Evolutionary conservation across 92 coral and sea anemone genomes (phyloP).

Genomic region (Umimayanthus chanpuru): DNA sequence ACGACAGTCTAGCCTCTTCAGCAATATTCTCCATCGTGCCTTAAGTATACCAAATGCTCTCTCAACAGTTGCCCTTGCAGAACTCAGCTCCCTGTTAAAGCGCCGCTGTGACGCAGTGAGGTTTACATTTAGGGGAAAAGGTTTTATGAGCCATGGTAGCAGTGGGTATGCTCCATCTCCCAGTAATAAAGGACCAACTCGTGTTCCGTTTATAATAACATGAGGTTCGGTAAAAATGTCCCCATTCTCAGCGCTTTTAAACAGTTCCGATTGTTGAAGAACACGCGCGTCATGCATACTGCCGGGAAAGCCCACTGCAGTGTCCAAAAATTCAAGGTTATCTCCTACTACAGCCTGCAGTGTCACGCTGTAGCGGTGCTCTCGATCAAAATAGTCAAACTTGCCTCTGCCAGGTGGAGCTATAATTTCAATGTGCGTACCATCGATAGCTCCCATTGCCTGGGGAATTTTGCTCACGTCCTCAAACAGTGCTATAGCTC

Average conservation of each 20-base stretch:
- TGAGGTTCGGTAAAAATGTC: constrained; percentile 46
- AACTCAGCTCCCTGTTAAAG: neutral
- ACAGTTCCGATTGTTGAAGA: constrained; percentile 29
- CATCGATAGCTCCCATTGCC: constrained; percentile 11
- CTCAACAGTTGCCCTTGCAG: neutral
- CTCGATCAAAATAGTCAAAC: constrained; percentile 49
- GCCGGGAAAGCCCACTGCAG: constrained; percentile 62
- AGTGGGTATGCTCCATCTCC: constrained; percentile 55
- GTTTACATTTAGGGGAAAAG: too few relatives aligned
- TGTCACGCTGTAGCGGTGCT: constrained; percentile 53
- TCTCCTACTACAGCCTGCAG: constrained; percentile 66
- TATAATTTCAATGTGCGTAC: constrained; percentile 49
- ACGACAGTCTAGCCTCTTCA: constrained; percentile 37
- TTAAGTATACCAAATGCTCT: constrained; percentile 48
- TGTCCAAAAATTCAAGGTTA: constrained; percentile 49
- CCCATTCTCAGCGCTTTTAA: constrained; percentile 40
- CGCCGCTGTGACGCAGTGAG: neutral
- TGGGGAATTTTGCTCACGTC: too few relatives aligned
- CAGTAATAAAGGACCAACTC: constrained; percentile 41
- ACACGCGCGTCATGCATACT: constrained; percentile 67
- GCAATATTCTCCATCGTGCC: constrained; percentile 6
- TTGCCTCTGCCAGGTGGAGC: constrained; percentile 7
- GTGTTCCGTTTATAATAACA: neutral
- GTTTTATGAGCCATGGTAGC: too few relatives aligned
- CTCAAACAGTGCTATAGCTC: too few relatives aligned